Base-by-base conservation (phyloP, 2,113 vertebrate genomes). In the Maccullochella peelii region DNA sequence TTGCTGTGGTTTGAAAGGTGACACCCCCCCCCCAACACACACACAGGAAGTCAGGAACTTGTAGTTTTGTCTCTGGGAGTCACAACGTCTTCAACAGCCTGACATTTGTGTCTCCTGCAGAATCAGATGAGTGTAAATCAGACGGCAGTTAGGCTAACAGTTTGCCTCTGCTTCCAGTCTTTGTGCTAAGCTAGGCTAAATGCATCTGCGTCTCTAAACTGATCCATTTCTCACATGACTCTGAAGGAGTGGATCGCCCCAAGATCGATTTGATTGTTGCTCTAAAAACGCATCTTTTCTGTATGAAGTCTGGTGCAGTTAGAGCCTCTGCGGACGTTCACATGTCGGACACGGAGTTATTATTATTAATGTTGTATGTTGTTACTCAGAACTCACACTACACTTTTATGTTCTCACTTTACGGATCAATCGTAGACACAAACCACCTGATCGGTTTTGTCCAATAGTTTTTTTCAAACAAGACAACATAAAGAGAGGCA, bases 131-230 rank as follows among this genome's bases (percentile, higher is more conserved):
- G 57, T 30, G 25, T 16, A 8, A 8, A 18, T 23, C 14, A 27
- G 36, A 6, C 20, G 4, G 18, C 4, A 16, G 33, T 23, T 0
- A 23, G 0, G 68, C 76, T 71, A 66, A 73, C 84, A 38, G 11
- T 68, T 86, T 69, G 36, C 86, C 27, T 80, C 54, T 10, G 52
- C 79, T 85, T 62, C 50, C 69, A 58, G 73, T 30, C 52, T 69
- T 79, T 82, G 40, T 70, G 74, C 84, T 82, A 82, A 82, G 79
- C 79, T 75, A 80, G 9, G 81, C 81, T 83, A 67, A 74, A 38
- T 27, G 25, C 38, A 21, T 11, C 4, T 5, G 30, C 8, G 0
- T 57, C 38, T 21, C 54, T 12, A 11, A 15, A 27, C 6, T n/a
- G 47, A 50, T 21, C 21, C 12, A 3, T 12, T 38, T 38, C 18